Evolutionary conservation across 2,888 invertebrate genomes (phyloP), one percentile per base, ranked within the genome.

Genomic region (Drosophila mayaguana): DNA sequence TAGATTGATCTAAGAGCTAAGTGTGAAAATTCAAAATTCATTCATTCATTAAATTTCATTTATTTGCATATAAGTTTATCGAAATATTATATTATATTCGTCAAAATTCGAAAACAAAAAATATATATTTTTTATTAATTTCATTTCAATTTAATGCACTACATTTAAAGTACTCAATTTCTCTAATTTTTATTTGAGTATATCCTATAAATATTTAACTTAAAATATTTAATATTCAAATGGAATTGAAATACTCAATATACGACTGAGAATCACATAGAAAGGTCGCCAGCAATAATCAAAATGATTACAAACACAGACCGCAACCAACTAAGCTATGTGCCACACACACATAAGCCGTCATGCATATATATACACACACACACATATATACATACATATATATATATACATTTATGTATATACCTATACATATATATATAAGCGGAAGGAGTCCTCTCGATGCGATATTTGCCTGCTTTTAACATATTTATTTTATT

Each of bases 401-500:
- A 46, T 5, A 28, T 1, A 32, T n/a, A 11, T 32, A 28, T 48
- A 28, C 0, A 28, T 48, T 11, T 28, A n/a, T 11, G 2, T 12
- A 6, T 28, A 28, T 12, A 18, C 12, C 12, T 32, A 7, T 9
- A 11, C 5, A n/a, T 32, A 34, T 14, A 20, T 14, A 32, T 32
- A 32, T 14, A 32, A 32, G 62, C 20, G 9, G 6, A 38, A 25
- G 42, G 38, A 75, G 38, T 34, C 54, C 60, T 61, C 34, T 42
- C 22, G 50, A 50, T 50, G 50, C 50, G 50, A 50, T 61, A 55
- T 72, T 62, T 46, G 61, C 50, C 70, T 38, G 46, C 53, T 62
- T 57, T 72, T 75, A 54, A 46, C 65, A 18, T 69, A 61, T 54
- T 51, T 46, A 25, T 70, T 79, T 68, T 61, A 54, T 50, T 45